phyloP scores from a whole-genome alignment of 2,888 invertebrate species.

The Scaptomyza cyrtandrae region DNA sequence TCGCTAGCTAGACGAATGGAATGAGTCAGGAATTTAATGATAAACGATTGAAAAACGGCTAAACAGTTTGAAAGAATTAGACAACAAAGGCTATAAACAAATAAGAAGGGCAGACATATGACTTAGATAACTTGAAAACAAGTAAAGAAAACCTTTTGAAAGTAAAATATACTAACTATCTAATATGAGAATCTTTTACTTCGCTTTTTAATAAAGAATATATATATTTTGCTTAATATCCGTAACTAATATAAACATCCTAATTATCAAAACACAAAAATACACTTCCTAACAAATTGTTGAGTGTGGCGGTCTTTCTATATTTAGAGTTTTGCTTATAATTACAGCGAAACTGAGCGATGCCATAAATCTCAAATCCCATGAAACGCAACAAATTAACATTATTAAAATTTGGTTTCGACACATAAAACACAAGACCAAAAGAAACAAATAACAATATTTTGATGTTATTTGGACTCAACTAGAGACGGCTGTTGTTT shows the following conservation, averaged over 20 bases:
- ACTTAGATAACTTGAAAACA: too few species aligned
- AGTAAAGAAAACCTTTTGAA: too few species aligned
- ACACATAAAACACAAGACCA: constrained; percentile 72
- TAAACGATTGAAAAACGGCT: neutral
- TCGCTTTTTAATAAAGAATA: too few species aligned
- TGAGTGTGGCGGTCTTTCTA: constrained; percentile 18
- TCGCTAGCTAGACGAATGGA: constrained; percentile 13
- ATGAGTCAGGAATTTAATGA: constrained; percentile 32
- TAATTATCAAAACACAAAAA: neutral
- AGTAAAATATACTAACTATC: too few species aligned
- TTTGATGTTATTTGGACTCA: constrained; percentile 73
- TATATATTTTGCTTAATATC: too few species aligned
- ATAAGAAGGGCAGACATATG: too few species aligned
- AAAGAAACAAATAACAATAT: constrained; percentile 63
- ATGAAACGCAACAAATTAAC: constrained; percentile 76
- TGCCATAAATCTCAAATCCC: constrained; percentile 72
- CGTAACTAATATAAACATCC: neutral
- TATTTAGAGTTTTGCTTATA: constrained; percentile 54
- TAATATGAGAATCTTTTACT: too few species aligned
- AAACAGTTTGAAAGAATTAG: neutral
- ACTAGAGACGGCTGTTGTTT: constrained; percentile 37
- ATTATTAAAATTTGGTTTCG: constrained; percentile 79
- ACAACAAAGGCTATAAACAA: neutral
- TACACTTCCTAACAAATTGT: constrained; percentile 19
- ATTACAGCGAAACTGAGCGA: constrained; percentile 55